These are phyloP conservation scores for Archocentrus centrarchus DNA, from an alignment of 2,113 vertebrate species.

Conservation along the genomic window DNA sequence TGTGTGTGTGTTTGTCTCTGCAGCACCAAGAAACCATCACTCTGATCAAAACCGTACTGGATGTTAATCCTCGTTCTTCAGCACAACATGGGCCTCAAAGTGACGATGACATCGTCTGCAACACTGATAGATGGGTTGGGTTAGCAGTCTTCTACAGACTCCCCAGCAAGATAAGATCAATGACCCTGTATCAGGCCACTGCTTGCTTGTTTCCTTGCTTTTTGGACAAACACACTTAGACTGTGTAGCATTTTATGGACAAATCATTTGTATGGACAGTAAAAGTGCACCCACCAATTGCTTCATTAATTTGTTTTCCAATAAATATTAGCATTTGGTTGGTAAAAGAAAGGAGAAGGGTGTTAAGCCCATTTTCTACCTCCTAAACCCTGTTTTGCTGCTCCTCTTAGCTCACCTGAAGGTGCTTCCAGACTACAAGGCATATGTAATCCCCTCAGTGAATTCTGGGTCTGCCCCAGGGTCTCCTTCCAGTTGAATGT, in stretches of 20 bases:
- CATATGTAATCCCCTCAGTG: constrained; percentile 14
- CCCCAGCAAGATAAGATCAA: background rate
- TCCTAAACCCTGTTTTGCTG: background rate
- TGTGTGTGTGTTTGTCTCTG: no score
- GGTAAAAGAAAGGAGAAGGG: background rate
- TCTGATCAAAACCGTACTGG: no score
- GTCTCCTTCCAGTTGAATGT: background rate
- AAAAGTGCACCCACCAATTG: fast-evolving
- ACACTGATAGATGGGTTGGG: background rate
- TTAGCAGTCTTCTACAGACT: background rate
- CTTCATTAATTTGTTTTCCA: background rate
- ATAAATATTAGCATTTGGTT: background rate
- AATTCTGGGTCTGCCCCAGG: background rate
- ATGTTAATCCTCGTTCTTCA: no score
- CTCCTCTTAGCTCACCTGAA: background rate
- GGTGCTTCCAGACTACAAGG: constrained; percentile 6
- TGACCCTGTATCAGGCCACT: background rate
- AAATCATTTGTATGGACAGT: constrained; percentile 8
- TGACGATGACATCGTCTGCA: no score
- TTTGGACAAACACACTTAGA: background rate
- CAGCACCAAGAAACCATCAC: no score
- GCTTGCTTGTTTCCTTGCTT: background rate
- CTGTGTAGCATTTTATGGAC: background rate
- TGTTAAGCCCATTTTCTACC: background rate
- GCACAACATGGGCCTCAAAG: no score